A percentile compares a stretch with the other conserved stretches of the same genome.
These are phyloP conservation scores for Urocynchramus pylzowi DNA, from an alignment of 2,113 vertebrate genomes.

Conservation along the genomic window DNA sequence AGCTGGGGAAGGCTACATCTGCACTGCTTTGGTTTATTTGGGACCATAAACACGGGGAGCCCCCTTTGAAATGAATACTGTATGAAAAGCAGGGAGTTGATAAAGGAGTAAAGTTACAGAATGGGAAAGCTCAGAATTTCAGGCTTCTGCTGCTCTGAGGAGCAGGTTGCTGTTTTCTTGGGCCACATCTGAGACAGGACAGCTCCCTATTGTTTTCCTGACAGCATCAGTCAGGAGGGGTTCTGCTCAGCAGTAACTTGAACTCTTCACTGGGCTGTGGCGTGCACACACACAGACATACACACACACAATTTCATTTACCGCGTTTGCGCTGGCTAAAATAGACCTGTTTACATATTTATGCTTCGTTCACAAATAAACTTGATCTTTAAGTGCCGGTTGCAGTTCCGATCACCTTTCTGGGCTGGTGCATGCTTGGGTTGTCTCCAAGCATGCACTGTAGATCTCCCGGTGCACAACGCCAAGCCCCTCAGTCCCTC, in stretches of 20 bases:
- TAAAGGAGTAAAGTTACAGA: background rate
- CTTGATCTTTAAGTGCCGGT: background rate
- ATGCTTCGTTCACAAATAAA: background rate
- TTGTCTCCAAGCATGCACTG: background rate
- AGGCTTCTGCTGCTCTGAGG: background rate
- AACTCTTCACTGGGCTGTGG: background rate
- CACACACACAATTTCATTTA: background rate
- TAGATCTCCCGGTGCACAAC: background rate
- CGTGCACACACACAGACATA: background rate
- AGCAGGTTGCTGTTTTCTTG: background rate
- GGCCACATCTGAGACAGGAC: background rate
- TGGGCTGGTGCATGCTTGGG: background rate
- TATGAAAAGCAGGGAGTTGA: background rate
- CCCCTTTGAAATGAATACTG: slow-evolving; percentile 55
- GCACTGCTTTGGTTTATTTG: background rate
- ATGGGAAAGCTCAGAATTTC: background rate
- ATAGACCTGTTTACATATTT: slow-evolving; percentile 1
- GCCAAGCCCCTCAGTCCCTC: background rate
- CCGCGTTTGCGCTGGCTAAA: background rate
- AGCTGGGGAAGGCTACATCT: background rate
- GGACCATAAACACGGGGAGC: background rate
- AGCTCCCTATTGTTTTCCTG: background rate
- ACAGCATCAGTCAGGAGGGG: background rate
- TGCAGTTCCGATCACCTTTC: background rate
- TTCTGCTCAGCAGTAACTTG: background rate